phyloP scores from a whole-genome alignment of 1,140 invertebrate genomes.

The Aethina tumida region DNA sequence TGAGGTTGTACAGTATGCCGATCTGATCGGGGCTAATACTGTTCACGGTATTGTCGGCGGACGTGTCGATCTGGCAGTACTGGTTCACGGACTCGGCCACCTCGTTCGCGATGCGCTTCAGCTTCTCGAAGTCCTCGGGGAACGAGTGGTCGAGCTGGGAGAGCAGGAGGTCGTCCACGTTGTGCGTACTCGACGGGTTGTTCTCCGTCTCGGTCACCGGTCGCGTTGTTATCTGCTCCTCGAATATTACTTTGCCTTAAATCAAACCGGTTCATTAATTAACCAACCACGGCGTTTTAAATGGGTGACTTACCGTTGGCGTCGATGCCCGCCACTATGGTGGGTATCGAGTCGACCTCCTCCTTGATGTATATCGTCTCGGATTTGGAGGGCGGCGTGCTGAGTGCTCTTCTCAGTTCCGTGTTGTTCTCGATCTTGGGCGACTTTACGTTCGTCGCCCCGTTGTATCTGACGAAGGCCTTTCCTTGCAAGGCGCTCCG shows the following conservation, averaged over 20 bases:
- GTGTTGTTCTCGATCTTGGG: slow-evolving; percentile 37
- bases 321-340: slow-evolving; percentile 38
- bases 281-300: no score
- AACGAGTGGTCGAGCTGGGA: slow-evolving; percentile 57
- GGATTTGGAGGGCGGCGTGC: slow-evolving; percentile 40
- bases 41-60: slow-evolving; percentile 39
- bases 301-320: no score
- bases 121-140: slow-evolving; percentile 62
- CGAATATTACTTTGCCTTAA: slow-evolving; percentile 34
- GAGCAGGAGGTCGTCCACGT: slow-evolving; percentile 60
- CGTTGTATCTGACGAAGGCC: slow-evolving; percentile 48
- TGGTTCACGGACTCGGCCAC: slow-evolving; percentile 58
- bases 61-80: slow-evolving; percentile 55
- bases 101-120: slow-evolving; percentile 64
- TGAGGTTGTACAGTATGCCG: slow-evolving; percentile 30
- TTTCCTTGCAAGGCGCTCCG: slow-evolving; percentile 71
- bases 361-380: slow-evolving; percentile 37
- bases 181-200: slow-evolving; percentile 50
- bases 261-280: no score
- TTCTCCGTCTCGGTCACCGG: slow-evolving; percentile 37
- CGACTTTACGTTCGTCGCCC: slow-evolving; percentile 17
- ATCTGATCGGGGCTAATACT: slow-evolving; percentile 40
- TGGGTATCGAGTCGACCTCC: slow-evolving; percentile 36
- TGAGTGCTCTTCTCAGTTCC: slow-evolving; percentile 38
- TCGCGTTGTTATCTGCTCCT: slow-evolving; percentile 34